Conservation (phyloP, 1,140 invertebrate species). For the Ceratitis capitata region DNA sequence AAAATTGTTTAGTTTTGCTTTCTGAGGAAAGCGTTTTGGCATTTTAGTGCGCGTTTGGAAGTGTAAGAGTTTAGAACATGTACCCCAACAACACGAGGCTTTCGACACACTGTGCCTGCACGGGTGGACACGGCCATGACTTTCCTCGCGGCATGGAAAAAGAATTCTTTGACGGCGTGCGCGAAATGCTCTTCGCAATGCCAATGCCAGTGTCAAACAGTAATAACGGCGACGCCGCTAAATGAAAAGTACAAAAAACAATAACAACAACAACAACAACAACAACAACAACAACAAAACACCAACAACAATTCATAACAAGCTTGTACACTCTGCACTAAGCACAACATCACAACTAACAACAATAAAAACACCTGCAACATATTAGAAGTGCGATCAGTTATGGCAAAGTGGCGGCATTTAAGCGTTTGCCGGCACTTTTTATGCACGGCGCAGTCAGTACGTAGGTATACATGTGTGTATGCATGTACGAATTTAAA, state of each 20-base stretch:
- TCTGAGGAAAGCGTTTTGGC: too few species aligned
- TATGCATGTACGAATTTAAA: neutral
- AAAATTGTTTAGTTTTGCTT: too few species aligned
- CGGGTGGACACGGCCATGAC: neutral
- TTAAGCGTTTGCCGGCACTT: slow-evolving; percentile 10
- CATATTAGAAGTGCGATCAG: neutral
- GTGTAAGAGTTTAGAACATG: too few species aligned
- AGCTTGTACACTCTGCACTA: neutral
- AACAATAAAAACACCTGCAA: slow-evolving; percentile 28
- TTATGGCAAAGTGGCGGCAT: slow-evolving; percentile 30
- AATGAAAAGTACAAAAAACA: too few species aligned
- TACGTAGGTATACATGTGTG: neutral
- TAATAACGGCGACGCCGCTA: neutral
- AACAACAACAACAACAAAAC: neutral
- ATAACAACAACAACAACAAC: slow-evolving; percentile 1
- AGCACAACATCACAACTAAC: slow-evolving; percentile 9
- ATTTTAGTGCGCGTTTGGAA: too few species aligned
- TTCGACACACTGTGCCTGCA: neutral
- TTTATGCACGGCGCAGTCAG: neutral
- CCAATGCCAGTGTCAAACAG: slow-evolving; percentile 20
- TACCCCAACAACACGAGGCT: too few species aligned
- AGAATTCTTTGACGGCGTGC: slow-evolving; percentile 17
- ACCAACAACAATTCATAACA: slow-evolving; percentile 3
- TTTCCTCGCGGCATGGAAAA: neutral
- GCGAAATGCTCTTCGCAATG: slow-evolving; percentile 11